These are phyloP conservation scores for Myrmophylax atrothorax DNA, from an alignment of 2,113 vertebrate genomes.

Conservation along the genomic window DNA sequence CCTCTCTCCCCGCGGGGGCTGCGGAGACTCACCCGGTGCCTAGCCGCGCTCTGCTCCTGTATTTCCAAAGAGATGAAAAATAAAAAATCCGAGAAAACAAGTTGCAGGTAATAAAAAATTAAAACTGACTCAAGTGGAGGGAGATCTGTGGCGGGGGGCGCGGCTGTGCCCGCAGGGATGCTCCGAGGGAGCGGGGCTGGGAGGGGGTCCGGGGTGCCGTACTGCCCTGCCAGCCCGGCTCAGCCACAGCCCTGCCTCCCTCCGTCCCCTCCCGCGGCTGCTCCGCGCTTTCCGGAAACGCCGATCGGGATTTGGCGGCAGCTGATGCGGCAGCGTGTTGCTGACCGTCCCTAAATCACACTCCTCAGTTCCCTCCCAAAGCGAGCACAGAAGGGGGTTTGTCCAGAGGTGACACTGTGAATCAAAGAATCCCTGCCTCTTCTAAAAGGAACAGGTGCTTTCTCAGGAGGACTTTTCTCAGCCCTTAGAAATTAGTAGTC, in stretches of 20 bases:
- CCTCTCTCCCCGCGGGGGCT: neutral
- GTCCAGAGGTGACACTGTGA: neutral
- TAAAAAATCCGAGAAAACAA: neutral
- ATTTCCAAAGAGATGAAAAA: neutral
- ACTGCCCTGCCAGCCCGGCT: neutral
- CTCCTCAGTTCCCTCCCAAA: neutral
- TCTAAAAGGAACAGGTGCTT: neutral
- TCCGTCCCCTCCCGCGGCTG: neutral
- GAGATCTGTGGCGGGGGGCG: neutral
- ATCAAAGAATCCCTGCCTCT: neutral
- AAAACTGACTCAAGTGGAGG: accelerated
- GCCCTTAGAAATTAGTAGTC: neutral
- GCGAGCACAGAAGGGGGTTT: neutral
- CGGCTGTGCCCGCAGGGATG: neutral
- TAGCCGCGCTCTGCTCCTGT: neutral
- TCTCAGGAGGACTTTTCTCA: neutral
- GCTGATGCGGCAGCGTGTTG: neutral
- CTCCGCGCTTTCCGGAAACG: neutral
- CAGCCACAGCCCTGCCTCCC: no score
- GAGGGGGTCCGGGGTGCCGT: neutral
- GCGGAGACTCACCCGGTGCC: accelerated
- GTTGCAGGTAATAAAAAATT: no score
- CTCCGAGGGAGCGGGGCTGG: neutral
- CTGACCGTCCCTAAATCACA: neutral
- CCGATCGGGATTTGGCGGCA: neutral